phyloP scores from a whole-genome alignment of 2,888 invertebrate genomes.

The Pteria penguin region DNA sequence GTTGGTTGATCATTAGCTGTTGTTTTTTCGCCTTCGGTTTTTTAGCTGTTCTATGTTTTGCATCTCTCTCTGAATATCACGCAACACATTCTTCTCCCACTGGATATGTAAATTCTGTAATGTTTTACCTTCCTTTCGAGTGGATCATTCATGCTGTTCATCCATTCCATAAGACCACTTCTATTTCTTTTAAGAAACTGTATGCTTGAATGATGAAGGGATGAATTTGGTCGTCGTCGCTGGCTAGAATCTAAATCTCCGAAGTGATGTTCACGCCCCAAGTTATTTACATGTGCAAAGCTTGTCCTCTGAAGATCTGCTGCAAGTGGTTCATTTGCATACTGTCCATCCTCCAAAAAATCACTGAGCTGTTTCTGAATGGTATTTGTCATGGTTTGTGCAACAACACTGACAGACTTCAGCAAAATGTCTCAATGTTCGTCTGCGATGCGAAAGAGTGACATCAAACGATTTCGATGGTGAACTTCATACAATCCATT shows the following conservation, averaged over 20 bases:
- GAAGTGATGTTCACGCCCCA: constrained; percentile 58
- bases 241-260: constrained; percentile 52
- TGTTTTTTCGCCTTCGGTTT: not conserved
- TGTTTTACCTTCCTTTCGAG: constrained; percentile 36
- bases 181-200: constrained; percentile 52
- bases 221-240: constrained; percentile 44
- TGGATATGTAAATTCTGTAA: constrained; percentile 19
- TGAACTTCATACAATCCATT: not conserved
- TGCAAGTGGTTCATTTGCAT: not conserved
- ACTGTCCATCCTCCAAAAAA: not conserved
- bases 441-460: not conserved
- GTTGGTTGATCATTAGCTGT: not conserved
- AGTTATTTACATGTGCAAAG: constrained; percentile 45
- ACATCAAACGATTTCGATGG: not conserved
- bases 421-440: constrained; percentile 13
- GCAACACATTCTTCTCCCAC: constrained; percentile 32
- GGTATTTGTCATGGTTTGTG: not conserved
- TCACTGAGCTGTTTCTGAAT: constrained; percentile 4
- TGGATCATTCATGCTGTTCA: constrained; percentile 34
- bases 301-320: constrained; percentile 32
- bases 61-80: constrained; percentile 23
- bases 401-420: not conserved
- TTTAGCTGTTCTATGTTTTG: constrained; percentile 12
- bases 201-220: constrained; percentile 48
- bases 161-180: constrained; percentile 41